Conservation (phyloP, 2,797 vertebrate genomes). For the Serranus cabrilla region DNA sequence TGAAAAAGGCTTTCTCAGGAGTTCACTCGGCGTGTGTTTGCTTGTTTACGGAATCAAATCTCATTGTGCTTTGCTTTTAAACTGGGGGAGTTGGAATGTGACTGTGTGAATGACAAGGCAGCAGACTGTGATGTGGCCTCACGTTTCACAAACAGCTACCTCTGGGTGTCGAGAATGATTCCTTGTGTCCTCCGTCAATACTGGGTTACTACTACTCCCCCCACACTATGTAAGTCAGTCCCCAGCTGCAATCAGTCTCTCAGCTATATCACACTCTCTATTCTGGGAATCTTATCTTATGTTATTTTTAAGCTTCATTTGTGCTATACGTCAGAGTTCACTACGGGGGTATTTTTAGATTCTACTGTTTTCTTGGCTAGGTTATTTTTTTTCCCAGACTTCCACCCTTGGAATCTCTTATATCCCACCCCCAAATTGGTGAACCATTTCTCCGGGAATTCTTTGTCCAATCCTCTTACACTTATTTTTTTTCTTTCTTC, state of each 20-base stretch:
- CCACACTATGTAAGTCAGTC: conserved; percentile 24
- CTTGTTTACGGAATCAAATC: conserved; percentile 16
- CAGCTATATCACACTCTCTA: conserved; percentile 70
- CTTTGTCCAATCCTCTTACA: not conserved
- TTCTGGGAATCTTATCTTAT: conserved; percentile 80
- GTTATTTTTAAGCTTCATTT: conserved; percentile 74
- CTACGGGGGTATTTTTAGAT: conserved; percentile 64
- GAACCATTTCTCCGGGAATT: not conserved
- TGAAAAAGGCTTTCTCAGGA: conserved; percentile 58
- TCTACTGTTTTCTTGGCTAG: conserved; percentile 43
- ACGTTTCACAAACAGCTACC: conserved; percentile 43
- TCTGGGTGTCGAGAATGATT: conserved; percentile 39
- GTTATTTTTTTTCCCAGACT: conserved; percentile 29
- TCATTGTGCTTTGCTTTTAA: conserved; percentile 10
- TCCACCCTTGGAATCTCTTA: conserved; percentile 34
- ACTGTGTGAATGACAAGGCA: conserved; percentile 36
- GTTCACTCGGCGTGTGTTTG: conserved; percentile 40
- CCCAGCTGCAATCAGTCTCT: conserved; percentile 68
- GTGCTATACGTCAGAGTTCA: conserved; percentile 73
- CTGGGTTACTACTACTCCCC: conserved; percentile 28
- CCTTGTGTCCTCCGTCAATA: conserved; percentile 12
- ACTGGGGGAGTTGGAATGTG: conserved; percentile 3
- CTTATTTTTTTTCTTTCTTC: conserved; percentile 18
- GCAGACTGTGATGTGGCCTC: conserved; percentile 36
- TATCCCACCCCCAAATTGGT: conserved; percentile 25